These are phyloP conservation scores for Apodemus speciosus DNA, from an alignment of 2,113 vertebrate species.

Conservation along the genomic window DNA sequence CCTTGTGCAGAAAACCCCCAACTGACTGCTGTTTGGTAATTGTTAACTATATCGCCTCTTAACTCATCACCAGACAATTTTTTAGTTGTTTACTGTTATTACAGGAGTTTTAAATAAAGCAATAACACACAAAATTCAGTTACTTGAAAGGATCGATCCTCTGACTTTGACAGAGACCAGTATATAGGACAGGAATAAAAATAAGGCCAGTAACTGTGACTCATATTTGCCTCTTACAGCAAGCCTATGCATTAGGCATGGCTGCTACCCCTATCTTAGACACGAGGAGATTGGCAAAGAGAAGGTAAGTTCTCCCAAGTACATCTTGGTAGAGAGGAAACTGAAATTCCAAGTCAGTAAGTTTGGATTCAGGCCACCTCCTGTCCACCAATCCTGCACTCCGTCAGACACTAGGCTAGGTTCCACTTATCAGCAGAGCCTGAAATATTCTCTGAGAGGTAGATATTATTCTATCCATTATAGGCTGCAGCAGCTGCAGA, in stretches of 20 bases:
- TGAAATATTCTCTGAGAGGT: conserved; percentile 2
- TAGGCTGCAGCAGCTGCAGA: not conserved
- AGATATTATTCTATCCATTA: not conserved
- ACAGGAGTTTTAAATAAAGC: conserved; percentile 46
- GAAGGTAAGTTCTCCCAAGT: not conserved
- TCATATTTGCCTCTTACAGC: not conserved
- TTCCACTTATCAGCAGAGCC: not conserved
- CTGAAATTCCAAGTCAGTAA: not conserved
- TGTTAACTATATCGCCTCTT: conserved; percentile 23
- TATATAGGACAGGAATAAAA: conserved; percentile 36
- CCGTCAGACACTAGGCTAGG: not conserved
- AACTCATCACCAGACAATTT: conserved; percentile 36
- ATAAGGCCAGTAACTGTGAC: not conserved
- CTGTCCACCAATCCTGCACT: not conserved
- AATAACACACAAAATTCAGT: conserved; percentile 59
- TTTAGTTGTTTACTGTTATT: conserved; percentile 15
- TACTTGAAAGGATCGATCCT: conserved; percentile 26
- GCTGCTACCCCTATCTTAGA: not conserved
- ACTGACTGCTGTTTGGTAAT: conserved; percentile 8
- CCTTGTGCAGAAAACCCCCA: not conserved
- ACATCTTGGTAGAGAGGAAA: not conserved
- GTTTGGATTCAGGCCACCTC: not conserved
- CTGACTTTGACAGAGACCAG: conserved; percentile 36
- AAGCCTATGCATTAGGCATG: not conserved
- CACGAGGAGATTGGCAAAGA: not conserved